Evolutionary conservation across 2,113 vertebrate genomes (phyloP), one percentile per base, ranked within the genome.

Genomic region (Sisor rabdophorus): DNA sequence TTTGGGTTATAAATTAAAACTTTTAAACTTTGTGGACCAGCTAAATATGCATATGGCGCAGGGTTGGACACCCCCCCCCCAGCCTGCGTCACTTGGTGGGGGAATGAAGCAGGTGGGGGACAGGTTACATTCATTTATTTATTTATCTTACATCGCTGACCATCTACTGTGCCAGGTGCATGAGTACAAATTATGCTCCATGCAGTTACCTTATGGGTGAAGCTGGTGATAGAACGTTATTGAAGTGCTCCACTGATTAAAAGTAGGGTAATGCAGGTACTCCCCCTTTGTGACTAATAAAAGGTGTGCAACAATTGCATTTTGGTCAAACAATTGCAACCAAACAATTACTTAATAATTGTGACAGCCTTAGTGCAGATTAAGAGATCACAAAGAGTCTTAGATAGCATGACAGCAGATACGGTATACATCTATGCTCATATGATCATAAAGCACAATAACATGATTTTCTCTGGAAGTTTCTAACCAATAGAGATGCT

Each of bases 361-460:
- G 32, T 36, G 32, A 36, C 7, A 4, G 32, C 32, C 7, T 36
- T 36, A 22, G 28, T 81, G 70, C 81, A n/a, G n/a, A n/a, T 80
- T 78, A 77, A 60, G 81, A 86, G 83, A 81, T 85, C 84, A 88
- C 17, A 58, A 84, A 87, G 80, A 89, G 48, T 76, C 50, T 36
- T 8, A 58, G 86, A 89, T 83, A 80, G 80, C 86, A 86, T 86
- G 82, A 84, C 83, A 85, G 88, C 86, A 16, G 44, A 56, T 47
- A n/a, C 44, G 16, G 13, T 10, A n/a, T 15, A 5, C 12, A 11
- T 3, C 7, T 24, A 50, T 9, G 17, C 22, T 40, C 20, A 44
- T 64, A 11, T 40, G 12, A 3, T 11, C 11, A 22, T n/a, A 44
- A 36, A 16, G 20, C 47, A n/a, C 10, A 64, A 64, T 15, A 64